phyloP scores from a whole-genome alignment of 2,888 invertebrate species.

The Andrena hattorfiana region DNA sequence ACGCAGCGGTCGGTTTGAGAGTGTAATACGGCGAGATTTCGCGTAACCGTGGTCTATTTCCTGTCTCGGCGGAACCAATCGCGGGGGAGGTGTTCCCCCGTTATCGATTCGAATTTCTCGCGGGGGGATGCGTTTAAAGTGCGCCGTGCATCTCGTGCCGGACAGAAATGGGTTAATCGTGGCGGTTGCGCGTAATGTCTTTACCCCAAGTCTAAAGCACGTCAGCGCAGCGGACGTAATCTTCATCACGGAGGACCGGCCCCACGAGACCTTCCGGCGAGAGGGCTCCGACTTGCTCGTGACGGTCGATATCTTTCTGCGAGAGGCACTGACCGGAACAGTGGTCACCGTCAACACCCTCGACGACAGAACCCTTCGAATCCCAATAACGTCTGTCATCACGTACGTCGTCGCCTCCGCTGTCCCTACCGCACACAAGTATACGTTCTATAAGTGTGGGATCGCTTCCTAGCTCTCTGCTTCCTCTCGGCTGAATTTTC shows the following conservation, averaged over 20 bases:
- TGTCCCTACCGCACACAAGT: background rate
- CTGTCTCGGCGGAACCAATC: background rate
- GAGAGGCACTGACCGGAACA: conserved; percentile 91
- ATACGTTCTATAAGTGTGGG: background rate
- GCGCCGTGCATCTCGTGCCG: conserved; percentile 47
- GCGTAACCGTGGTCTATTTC: conserved; percentile 7
- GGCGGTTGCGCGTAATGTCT: conserved; percentile 59
- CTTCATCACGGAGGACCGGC: conserved; percentile 90
- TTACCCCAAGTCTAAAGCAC: conserved; percentile 56
- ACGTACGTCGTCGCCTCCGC: conserved; percentile 81
- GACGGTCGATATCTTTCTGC: conserved; percentile 87
- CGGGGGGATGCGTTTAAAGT: conserved; percentile 52
- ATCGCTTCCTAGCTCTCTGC: background rate
- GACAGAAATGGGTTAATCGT: conserved; percentile 66
- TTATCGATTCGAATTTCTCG: conserved; percentile 42
- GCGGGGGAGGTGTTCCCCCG: conserved; percentile 5
- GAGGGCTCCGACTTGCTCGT: conserved; percentile 90
- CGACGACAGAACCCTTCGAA: conserved; percentile 89
- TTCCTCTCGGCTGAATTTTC: background rate
- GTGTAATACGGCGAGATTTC: conserved; percentile 2
- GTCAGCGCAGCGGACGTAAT: conserved; percentile 88
- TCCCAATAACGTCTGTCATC: conserved; percentile 91
- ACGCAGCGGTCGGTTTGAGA: background rate
- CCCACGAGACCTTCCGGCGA: conserved; percentile 89
- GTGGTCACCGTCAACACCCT: conserved; percentile 89